Evolutionary conservation across 2,888 invertebrate genomes (phyloP), one percentile per base, ranked within the genome.

Genomic region (Candidula unifasciata): DNA sequence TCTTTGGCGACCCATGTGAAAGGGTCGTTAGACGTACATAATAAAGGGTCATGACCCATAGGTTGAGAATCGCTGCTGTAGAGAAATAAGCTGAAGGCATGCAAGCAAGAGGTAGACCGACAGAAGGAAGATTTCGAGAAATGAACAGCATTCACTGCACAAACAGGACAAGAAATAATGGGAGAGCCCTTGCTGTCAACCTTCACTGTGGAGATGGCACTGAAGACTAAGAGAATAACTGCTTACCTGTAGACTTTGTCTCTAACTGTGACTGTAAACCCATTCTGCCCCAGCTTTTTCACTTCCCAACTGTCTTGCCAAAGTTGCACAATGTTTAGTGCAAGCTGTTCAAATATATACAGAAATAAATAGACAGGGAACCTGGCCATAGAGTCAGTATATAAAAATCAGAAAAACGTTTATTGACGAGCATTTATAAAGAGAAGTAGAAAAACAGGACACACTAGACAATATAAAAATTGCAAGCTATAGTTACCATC

Each of bases 251-350:
- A 91, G 13, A 83, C 83, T 68, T 89, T 87, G 66, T 89, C 88
- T 60, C 88, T 86, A 64, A 90, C 87, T 21, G 86, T 79, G 21
- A 91, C 86, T 13, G 77, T 87, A 73, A 91, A 89, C 0, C 90
- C 88, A 85, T 85, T 88, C 13, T 87, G 85, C 13, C 89, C 90
- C 10, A 83, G 78, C 21, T 80, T 80, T 54, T 83, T 88, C 3
- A 90, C 79, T 2, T 85, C 79, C 30, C 88, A 89, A 13, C 84
- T 86, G 74, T 89, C 89, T 73, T 89, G 88, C 88, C 89, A 88
- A 18, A 91, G 82, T 74, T 90, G 91, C 0, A 91, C 89, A 52
- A 91, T 87, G 78, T 91, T 90, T 37, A 90, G 69, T 3, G 90
- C 90, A 30, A 89, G 86, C 90, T 90, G 86, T 10, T 18, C 37